A percentile compares a stretch with the other conserved stretches of the same genome.
Evolutionary conservation across 2,888 invertebrate genomes (phyloP).

Genomic region (Thumatha senex): DNA sequence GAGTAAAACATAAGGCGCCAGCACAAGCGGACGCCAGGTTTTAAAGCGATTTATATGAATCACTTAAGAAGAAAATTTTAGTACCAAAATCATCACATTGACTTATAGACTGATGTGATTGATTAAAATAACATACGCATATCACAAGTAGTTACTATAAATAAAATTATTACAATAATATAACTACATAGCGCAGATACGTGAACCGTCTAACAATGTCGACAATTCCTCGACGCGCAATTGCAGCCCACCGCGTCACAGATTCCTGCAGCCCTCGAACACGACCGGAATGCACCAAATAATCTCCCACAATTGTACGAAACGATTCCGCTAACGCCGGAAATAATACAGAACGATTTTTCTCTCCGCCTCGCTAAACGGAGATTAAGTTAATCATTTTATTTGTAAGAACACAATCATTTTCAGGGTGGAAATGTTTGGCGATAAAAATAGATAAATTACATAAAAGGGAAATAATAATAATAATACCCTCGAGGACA

Average conservation of each 20-base stretch:
- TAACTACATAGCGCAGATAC: too few relatives aligned
- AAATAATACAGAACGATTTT: background rate
- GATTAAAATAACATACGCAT: too few relatives aligned
- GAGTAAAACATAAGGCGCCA: too few relatives aligned
- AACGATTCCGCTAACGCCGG: slow-evolving; percentile 1
- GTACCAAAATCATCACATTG: too few relatives aligned
- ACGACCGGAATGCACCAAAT: slow-evolving; percentile 6
- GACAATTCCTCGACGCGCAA: background rate
- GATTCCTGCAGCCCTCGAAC: slow-evolving; percentile 5
- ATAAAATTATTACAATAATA: too few relatives aligned
- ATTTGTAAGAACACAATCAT: background rate
- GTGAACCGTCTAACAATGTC: too few relatives aligned
- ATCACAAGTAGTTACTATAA: too few relatives aligned
- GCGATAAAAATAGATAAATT: background rate
- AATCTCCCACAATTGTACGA: slow-evolving; percentile 3
- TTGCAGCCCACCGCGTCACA: slow-evolving; percentile 6
- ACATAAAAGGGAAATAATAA: background rate
- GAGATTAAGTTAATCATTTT: background rate
- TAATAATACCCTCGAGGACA: too few relatives aligned
- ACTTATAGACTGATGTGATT: too few relatives aligned
- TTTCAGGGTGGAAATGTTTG: background rate
- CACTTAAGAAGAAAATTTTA: too few relatives aligned
- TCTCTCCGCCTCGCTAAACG: background rate
- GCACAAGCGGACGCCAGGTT: too few relatives aligned
- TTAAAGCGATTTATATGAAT: too few relatives aligned